Percentiles rank a stretch among this genome's conserved stretches.
These are phyloP conservation scores for Porites lutea DNA, from an alignment of 64 coral and sea anemone genomes.

Conservation along the genomic window DNA sequence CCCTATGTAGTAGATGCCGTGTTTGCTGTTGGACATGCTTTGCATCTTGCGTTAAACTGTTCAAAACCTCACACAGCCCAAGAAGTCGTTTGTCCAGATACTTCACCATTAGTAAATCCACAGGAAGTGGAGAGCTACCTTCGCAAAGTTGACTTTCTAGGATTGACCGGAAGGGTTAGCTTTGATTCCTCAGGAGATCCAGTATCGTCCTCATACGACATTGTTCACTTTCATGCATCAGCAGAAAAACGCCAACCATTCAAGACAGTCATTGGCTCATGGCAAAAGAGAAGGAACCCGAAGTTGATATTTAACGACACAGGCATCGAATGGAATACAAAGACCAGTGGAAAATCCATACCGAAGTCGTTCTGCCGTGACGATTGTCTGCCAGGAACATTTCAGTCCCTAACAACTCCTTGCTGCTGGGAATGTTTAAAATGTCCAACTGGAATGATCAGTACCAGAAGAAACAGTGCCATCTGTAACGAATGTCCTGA, in stretches of 20 bases:
- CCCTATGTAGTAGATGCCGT: slow-evolving; percentile 40
- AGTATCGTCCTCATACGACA: slow-evolving; percentile 30
- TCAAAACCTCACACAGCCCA: too few species aligned
- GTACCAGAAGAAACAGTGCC: background rate
- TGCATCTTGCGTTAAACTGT: background rate
- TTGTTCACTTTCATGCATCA: slow-evolving; percentile 15
- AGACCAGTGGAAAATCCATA: background rate
- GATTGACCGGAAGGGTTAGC: slow-evolving; percentile 21
- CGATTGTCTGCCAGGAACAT: slow-evolving; percentile 1
- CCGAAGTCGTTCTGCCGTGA: slow-evolving; percentile 35
- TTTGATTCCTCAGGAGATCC: slow-evolving; percentile 45
- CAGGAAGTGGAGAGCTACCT: background rate
- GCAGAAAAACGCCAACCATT: background rate
- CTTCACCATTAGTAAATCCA: background rate
- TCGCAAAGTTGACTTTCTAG: background rate
- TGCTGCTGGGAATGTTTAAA: slow-evolving; percentile 47
- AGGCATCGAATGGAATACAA: slow-evolving; percentile 17
- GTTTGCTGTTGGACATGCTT: slow-evolving; percentile 9
- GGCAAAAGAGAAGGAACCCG: background rate
- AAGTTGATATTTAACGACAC: background rate
- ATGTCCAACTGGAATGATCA: slow-evolving; percentile 25
- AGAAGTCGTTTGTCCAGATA: background rate
- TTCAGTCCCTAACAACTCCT: slow-evolving; percentile 19
- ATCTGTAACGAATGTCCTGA: slow-evolving; percentile 23
- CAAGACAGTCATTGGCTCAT: slow-evolving; percentile 2